Conservation (phyloP, 1,140 invertebrate genomes). For the Thaumetopoea pityocampa region DNA sequence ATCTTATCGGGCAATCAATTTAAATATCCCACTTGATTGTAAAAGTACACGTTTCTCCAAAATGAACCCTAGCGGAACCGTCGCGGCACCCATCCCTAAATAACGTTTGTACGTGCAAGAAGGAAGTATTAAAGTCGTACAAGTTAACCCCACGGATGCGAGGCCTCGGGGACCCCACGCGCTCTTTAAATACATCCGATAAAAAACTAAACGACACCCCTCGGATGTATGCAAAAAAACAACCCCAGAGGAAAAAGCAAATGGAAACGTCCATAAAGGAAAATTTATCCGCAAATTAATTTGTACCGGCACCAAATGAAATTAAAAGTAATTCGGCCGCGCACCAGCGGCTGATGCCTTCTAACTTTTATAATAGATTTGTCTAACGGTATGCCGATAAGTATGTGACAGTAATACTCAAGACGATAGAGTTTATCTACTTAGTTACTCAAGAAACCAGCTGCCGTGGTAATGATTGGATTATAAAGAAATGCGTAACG, state of each 20-base stretch:
- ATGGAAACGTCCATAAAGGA: conserved; percentile 63
- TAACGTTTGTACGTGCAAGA: conserved; percentile 40
- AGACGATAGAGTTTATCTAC: too few relatives aligned
- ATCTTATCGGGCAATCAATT: conserved; percentile 5
- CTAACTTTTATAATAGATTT: too few relatives aligned
- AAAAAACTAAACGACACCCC: conserved; percentile 65
- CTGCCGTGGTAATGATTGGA: too few relatives aligned
- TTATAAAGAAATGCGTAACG: too few relatives aligned
- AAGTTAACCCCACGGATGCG: conserved; percentile 49
- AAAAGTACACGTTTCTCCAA: conserved; percentile 3
- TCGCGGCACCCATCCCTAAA: conserved; percentile 8
- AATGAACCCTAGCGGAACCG: conserved; percentile 2
- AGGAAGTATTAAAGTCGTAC: conserved; percentile 64
- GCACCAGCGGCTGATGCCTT: conserved; percentile 7
- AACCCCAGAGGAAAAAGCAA: conserved; percentile 39
- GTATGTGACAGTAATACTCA: too few relatives aligned
- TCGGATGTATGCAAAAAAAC: conserved; percentile 33
- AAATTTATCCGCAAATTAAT: conserved; percentile 74
- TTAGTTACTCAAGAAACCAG: too few relatives aligned
- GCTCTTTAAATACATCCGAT: conserved; percentile 68
- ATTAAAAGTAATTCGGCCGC: conserved; percentile 41
- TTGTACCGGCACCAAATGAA: conserved; percentile 55
- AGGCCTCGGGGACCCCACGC: conserved; percentile 20
- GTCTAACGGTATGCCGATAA: too few relatives aligned
- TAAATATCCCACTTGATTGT: conserved; percentile 11